Percentiles rank a stretch among this genome's conserved stretches.
phyloP scores from a whole-genome alignment of 2,797 vertebrate genomes.

The Cirrhinus mrigala region DNA sequence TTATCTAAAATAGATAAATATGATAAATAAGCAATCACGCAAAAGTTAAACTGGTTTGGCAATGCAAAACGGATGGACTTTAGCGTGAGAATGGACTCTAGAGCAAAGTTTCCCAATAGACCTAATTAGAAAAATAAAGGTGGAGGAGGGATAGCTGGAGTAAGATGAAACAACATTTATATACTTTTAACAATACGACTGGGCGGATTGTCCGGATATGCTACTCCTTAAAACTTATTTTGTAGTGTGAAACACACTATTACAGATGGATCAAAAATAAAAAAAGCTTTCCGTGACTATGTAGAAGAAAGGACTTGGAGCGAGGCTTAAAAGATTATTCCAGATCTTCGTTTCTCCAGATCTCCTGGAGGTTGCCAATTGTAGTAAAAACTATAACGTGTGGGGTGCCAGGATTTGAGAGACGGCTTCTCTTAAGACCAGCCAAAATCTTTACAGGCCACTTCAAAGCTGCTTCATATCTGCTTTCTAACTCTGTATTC shows the following conservation, averaged over 20 bases:
- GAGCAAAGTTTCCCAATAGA: slow-evolving; percentile 13
- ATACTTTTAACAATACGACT: neutral
- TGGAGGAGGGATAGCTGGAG: neutral
- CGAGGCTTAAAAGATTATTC: slow-evolving; percentile 49
- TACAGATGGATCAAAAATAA: slow-evolving; percentile 36
- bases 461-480: slow-evolving; percentile 65
- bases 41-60: slow-evolving; percentile 1
- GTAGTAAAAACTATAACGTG: slow-evolving; percentile 58
- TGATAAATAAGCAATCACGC: neutral
- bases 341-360: slow-evolving; percentile 52
- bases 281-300: slow-evolving; percentile 45
- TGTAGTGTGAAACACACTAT: slow-evolving; percentile 24
- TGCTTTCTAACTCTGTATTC: slow-evolving; percentile 56
- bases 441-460: slow-evolving; percentile 66
- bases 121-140: slow-evolving; percentile 27
- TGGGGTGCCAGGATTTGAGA: slow-evolving; percentile 50
- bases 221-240: slow-evolving; percentile 6
- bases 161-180: neutral
- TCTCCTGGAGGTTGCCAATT: slow-evolving; percentile 57
- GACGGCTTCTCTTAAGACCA: slow-evolving; percentile 59
- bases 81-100: neutral
- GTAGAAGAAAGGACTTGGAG: slow-evolving; percentile 38
- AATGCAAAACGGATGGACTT: neutral
- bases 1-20: neutral
- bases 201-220: neutral